Evolutionary conservation across 1,140 invertebrate species (phyloP).

Genomic region (Antheraea mylitta): DNA sequence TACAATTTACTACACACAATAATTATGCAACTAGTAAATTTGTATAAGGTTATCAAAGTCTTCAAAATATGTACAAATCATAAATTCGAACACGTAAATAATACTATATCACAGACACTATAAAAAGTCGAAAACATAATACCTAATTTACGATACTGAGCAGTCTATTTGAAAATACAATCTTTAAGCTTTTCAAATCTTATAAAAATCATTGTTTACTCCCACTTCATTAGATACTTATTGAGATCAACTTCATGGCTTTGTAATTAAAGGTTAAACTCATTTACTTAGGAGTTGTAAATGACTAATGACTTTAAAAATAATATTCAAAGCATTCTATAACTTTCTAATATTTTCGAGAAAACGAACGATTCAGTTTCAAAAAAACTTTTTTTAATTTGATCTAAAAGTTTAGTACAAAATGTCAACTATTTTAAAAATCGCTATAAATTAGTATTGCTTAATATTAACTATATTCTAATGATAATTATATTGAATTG

Average conservation of each 20-base stretch:
- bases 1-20: slow-evolving; percentile 50
- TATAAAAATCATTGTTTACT: too few relatives aligned
- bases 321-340: too few relatives aligned
- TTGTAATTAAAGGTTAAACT: too few relatives aligned
- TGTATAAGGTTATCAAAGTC: slow-evolving; percentile 76
- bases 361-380: too few relatives aligned
- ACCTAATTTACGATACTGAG: slow-evolving; percentile 40
- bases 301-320: neutral
- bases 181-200: slow-evolving; percentile 35
- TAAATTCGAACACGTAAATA: slow-evolving; percentile 63
- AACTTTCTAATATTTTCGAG: too few relatives aligned
- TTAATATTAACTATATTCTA: slow-evolving; percentile 56
- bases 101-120: slow-evolving; percentile 78
- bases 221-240: too few relatives aligned
- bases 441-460: slow-evolving; percentile 55
- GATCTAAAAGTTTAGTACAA: neutral
- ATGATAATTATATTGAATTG: slow-evolving; percentile 42
- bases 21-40: slow-evolving; percentile 70
- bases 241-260: too few relatives aligned
- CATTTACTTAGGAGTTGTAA: too few relatives aligned
- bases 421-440: slow-evolving; percentile 1
- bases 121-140: slow-evolving; percentile 62
- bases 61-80: slow-evolving; percentile 71
- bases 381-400: too few relatives aligned
- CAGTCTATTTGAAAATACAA: slow-evolving; percentile 70